Conservation (phyloP, 2,113 vertebrate genomes). For the Cygnus buccinator region DNA sequence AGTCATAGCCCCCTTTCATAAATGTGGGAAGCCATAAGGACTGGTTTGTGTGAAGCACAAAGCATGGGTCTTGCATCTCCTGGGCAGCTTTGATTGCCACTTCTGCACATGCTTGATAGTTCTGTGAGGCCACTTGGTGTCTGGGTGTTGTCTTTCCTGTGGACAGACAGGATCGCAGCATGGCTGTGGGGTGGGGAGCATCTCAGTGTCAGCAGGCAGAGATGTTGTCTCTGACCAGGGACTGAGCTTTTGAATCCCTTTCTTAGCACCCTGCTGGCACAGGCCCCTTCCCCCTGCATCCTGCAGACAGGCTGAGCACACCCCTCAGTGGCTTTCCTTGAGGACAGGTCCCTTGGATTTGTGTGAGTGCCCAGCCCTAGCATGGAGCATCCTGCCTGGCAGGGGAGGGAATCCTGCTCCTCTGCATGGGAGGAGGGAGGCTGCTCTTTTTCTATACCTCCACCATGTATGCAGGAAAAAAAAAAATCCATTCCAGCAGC, state of each 20-base stretch:
- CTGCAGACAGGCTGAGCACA: neutral
- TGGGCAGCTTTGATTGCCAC: neutral
- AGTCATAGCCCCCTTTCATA: neutral
- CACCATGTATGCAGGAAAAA: neutral
- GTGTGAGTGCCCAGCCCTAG: neutral
- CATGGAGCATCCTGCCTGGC: neutral
- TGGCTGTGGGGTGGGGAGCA: neutral
- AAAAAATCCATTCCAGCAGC: neutral
- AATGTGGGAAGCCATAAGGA: neutral
- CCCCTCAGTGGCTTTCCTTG: fast-evolving
- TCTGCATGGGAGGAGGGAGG: neutral
- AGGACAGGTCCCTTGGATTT: fast-evolving
- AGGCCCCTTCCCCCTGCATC: neutral
- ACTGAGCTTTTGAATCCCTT: neutral
- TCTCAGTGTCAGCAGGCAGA: neutral
- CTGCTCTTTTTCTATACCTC: neutral
- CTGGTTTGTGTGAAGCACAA: fast-evolving
- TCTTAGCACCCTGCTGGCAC: neutral
- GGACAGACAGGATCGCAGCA: neutral
- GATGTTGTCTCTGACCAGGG: neutral
- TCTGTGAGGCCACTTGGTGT: neutral
- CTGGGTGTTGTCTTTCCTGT: neutral
- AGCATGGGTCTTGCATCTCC: fast-evolving
- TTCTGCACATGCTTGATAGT: fast-evolving
- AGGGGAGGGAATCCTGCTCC: neutral